Percentiles rank a stretch among this genome's conserved stretches.
phyloP scores from a whole-genome alignment of 1,140 invertebrate genomes.

The Pectinophora gossypiella region DNA sequence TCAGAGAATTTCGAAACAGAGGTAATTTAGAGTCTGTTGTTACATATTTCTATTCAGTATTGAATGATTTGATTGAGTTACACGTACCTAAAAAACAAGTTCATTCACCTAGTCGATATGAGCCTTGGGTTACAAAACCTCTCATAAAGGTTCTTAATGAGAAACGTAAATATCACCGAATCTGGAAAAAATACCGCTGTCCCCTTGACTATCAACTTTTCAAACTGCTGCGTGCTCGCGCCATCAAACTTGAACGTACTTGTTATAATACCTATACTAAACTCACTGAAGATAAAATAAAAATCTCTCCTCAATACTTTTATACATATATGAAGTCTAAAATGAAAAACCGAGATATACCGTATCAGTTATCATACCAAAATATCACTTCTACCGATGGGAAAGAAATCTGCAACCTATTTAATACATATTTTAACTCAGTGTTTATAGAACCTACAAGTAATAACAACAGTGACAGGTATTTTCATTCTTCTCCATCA shows the following conservation, averaged over 20 bases:
- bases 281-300: not conserved
- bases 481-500: not conserved
- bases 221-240: not conserved
- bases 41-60: not conserved
- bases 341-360: not conserved
- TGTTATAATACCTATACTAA: not conserved
- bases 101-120: not conserved
- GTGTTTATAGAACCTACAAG: not conserved
- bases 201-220: not conserved
- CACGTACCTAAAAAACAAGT: not conserved
- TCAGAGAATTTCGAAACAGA: not conserved
- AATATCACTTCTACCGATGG: not conserved
- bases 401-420: not conserved
- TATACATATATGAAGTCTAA: not conserved
- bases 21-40: not conserved
- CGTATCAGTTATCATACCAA: not conserved
- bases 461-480: not conserved
- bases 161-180: constrained; percentile 1
- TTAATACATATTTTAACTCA: not conserved
- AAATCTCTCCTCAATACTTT: not conserved
- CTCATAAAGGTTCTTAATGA: not conserved
- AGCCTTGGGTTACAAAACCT: not conserved
- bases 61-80: not conserved
- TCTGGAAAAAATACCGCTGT: not conserved
- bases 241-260: not conserved